Base-by-base conservation (phyloP, 2,113 vertebrate genomes). In the Bungarus multicinctus region DNA sequence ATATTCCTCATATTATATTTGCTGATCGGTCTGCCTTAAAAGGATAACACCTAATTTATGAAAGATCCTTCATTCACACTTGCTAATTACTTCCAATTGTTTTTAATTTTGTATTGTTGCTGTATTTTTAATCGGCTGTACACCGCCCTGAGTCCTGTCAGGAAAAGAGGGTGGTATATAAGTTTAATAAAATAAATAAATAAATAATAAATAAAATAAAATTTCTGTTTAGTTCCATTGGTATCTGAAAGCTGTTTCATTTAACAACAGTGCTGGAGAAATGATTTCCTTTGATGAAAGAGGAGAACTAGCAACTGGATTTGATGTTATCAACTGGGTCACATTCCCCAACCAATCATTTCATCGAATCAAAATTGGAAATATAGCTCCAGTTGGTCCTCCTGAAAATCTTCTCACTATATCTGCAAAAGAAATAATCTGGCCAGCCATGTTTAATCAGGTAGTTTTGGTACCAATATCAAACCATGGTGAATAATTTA, bases 251-350 rank as follows among this genome's bases (percentile, higher is more conserved):
- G n/a, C n/a, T n/a, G n/a, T n/a, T n/a, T n/a, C n/a, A n/a, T n/a
- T n/a, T n/a, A n/a, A n/a, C n/a, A n/a, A n/a, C n/a, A n/a, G n/a
- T n/a, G n/a, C n/a, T n/a, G n/a, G n/a, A n/a, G n/a, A n/a, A n/a
- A n/a, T n/a, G n/a, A n/a, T n/a, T n/a, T n/a, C n/a, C n/a, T n/a
- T n/a, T n/a, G n/a, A n/a, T n/a, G n/a, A n/a, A n/a, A n/a, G n/a
- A n/a, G n/a, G n/a, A n/a, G n/a, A n/a, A n/a, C n/a, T n/a, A n/a
- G n/a, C n/a, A n/a, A n/a, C n/a, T n/a, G n/a, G n/a, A n/a, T n/a
- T n/a, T n/a, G 64, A 91, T 14, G 81, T 91, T 54, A 85, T 91
- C 47, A 91, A 91, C n/a, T 91, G 90, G 90, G 22, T 91, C 52
- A 54, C 69, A 1, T 57, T 86, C 43, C 7, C 52, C 27, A 91